These are phyloP conservation scores for Mionectes macconnelli DNA, from an alignment of 2,113 vertebrate species.

Conservation along the genomic window DNA sequence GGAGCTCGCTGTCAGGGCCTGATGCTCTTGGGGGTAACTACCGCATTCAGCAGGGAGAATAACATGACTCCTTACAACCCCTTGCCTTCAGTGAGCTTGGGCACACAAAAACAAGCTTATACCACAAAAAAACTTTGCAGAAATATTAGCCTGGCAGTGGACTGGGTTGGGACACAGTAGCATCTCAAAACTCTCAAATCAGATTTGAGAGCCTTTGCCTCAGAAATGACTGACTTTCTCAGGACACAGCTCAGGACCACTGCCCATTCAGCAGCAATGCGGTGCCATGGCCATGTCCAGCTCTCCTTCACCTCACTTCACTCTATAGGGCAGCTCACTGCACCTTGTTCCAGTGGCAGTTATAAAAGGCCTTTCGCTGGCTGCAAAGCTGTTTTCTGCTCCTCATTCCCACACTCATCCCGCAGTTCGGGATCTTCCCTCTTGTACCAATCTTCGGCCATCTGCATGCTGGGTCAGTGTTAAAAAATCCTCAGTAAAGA, in stretches of 20 bases:
- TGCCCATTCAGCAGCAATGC: neutral
- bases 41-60: neutral
- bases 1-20: neutral
- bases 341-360: neutral
- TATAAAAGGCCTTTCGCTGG: neutral
- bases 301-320: neutral
- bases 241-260: neutral
- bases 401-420: neutral
- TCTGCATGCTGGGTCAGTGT: fast-evolving
- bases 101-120: neutral
- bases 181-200: neutral
- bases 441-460: neutral
- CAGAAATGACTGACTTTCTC: neutral
- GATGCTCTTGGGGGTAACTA: neutral
- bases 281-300: neutral
- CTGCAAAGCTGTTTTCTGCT: neutral
- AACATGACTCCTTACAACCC: neutral
- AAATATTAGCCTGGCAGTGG: neutral
- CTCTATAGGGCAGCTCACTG: neutral
- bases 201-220: neutral
- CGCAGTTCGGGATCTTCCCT: neutral
- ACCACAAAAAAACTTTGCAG: neutral
- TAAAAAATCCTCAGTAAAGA: neutral
- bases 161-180: neutral
- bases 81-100: fast-evolving